Percentiles rank a stretch among this genome's conserved stretches.
Evolutionary conservation across 1,140 invertebrate genomes (phyloP).

Genomic region (Orchestia grillus): DNA sequence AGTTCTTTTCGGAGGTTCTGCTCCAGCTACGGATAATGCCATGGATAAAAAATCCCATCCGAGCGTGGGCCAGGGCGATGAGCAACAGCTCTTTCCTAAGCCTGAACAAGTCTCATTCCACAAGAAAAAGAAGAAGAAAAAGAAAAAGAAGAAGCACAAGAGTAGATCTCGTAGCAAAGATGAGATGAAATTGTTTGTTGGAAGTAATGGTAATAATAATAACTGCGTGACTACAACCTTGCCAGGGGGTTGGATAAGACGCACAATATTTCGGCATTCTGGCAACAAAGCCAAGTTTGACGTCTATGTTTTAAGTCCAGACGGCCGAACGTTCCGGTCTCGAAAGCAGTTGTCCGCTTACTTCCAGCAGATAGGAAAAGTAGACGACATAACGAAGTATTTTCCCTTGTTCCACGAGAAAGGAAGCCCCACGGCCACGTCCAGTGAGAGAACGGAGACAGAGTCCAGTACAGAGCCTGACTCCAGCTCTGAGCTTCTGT

Average conservation of each 20-base stretch:
- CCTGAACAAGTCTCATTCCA: neutral
- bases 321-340: slow-evolving; percentile 66
- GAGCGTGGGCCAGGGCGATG: neutral
- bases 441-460: slow-evolving; percentile 65
- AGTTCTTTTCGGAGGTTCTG: slow-evolving; percentile 64
- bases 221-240: slow-evolving; percentile 65
- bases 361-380: slow-evolving; percentile 66
- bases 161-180: neutral
- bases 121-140: slow-evolving; percentile 41
- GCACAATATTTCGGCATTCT: slow-evolving; percentile 63
- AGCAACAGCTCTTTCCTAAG: neutral
- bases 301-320: slow-evolving; percentile 66
- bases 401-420: slow-evolving; percentile 64
- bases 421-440: slow-evolving; percentile 63
- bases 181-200: neutral
- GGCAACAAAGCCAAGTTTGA: slow-evolving; percentile 61
- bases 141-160: slow-evolving; percentile 53
- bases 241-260: slow-evolving; percentile 64
- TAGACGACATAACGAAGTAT: slow-evolving; percentile 67
- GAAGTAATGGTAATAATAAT: slow-evolving; percentile 28
- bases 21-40: neutral
- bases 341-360: slow-evolving; percentile 63
- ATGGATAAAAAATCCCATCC: neutral
- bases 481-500: slow-evolving; percentile 65
- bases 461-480: slow-evolving; percentile 66